Evolutionary conservation across 2,113 vertebrate genomes (phyloP), one percentile per base, ranked within the genome.

Genomic region (Mesembrinibis cayennensis): DNA sequence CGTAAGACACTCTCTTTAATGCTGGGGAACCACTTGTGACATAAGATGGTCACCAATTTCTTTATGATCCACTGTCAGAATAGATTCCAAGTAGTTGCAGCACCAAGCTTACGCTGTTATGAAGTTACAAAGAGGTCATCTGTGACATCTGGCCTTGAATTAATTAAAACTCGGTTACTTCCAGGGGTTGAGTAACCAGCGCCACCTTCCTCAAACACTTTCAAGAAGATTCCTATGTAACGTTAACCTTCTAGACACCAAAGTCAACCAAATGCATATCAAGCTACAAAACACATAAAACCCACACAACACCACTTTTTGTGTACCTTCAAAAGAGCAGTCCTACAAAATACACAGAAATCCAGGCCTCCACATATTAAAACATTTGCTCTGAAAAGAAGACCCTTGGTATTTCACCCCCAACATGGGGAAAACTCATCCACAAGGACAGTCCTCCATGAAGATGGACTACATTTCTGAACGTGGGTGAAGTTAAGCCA

Each of bases 31-130:
- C 34, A n/a, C 32, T 50, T 36, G 18, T 6, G 27, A 84, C 11
- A 25, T 21, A 27, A 66, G 16, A 82, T 27, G 42, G 42, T 63
- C 44, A 66, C 19, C 30, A 45, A 67, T 42, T 76, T 56, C 21
- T 71, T 90, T 7, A 47, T 11, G 52, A 83, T 79, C 16, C 25
- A 32, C 21, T 36, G 30, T 9, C 47, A 94, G 65, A 78, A n/a
- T 23, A 90, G 20, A 82, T 58, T 40, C 15, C 44, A 65, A 78
- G 34, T 12, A 80, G 27, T 9, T 50, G 42, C 29, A 80, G 69
- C 53, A 87, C 13, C 32, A 53, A 79, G 25, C 21, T 44, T 38
- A 58, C 0, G 0, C 17, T 30, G 13, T 27, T 44, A 44, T 0
- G 8, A 91, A 69, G 53, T 36, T 81, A 49, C 44, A 53, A 76